Conservation (phyloP, 2,888 invertebrate species). For the Hofmannophila pseudospretella region DNA sequence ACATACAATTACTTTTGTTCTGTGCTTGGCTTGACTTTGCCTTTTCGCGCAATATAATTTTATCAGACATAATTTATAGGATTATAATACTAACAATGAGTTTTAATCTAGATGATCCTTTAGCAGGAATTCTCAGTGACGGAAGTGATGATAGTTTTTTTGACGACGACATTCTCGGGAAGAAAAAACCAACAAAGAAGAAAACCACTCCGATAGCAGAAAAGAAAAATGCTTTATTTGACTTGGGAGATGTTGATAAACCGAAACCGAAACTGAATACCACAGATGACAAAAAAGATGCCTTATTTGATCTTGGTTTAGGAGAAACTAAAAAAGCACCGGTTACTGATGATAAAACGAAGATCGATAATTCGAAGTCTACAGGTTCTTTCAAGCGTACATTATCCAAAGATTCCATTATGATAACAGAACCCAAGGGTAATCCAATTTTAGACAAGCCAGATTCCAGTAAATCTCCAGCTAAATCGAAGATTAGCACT, state of each 20-base stretch:
- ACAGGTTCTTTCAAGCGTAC: slow-evolving; percentile 39
- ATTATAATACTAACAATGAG: slow-evolving; percentile 47
- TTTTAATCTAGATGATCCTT: slow-evolving; percentile 80
- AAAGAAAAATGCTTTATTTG: slow-evolving; percentile 60
- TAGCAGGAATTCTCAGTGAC: slow-evolving; percentile 82
- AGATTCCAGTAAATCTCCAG: slow-evolving; percentile 43
- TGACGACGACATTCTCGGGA: slow-evolving; percentile 76
- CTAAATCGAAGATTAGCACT: slow-evolving; percentile 38
- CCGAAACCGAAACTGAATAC: slow-evolving; percentile 23
- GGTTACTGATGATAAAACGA: slow-evolving; percentile 32
- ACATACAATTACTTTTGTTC: slow-evolving; percentile 23
- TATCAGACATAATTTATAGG: not conserved
- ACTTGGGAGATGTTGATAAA: slow-evolving; percentile 37
- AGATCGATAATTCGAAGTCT: slow-evolving; percentile 28
- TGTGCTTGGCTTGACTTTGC: no score
- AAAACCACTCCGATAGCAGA: slow-evolving; percentile 41
- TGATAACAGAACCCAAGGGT: slow-evolving; percentile 25
- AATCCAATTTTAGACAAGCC: slow-evolving; percentile 13
- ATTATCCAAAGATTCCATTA: slow-evolving; percentile 47
- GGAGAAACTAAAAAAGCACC: slow-evolving; percentile 27
- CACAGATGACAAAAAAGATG: slow-evolving; percentile 32
- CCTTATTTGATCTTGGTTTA: slow-evolving; percentile 34
- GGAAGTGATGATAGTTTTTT: slow-evolving; percentile 86
- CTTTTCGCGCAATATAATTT: not conserved
- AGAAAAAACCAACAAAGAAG: slow-evolving; percentile 56